Evolutionary conservation across 2,113 vertebrate genomes (phyloP).

Genomic region (Crotalus viridis): DNA sequence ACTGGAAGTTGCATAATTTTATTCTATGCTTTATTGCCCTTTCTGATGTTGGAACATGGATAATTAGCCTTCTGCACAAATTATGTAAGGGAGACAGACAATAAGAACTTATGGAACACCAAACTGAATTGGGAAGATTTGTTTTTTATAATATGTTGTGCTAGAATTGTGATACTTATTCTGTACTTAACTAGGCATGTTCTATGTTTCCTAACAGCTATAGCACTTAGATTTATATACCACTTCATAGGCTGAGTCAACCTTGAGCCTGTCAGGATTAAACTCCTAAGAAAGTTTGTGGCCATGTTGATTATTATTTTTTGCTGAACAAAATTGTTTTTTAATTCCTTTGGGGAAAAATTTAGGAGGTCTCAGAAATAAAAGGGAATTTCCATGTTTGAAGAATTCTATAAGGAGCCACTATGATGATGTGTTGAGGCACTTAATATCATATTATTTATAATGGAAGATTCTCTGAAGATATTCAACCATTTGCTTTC

Average conservation of each 20-base stretch:
- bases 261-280: background rate
- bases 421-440: background rate
- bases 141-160: background rate
- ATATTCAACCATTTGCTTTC: background rate
- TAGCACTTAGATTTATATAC: background rate
- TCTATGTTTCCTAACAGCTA: background rate
- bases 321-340: background rate
- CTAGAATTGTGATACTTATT: background rate
- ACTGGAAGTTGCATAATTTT: background rate
- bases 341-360: background rate
- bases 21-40: background rate
- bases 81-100: background rate
- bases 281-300: background rate
- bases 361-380: background rate
- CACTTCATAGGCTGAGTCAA: background rate
- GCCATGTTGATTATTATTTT: background rate
- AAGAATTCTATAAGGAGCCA: background rate
- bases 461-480: background rate
- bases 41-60: background rate
- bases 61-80: background rate
- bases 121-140: background rate
- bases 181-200: background rate
- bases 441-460: background rate
- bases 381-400: background rate
- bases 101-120: background rate